Evolutionary conservation across 2,113 vertebrate species (phyloP).

Genomic region (Oreochromis niloticus): DNA sequence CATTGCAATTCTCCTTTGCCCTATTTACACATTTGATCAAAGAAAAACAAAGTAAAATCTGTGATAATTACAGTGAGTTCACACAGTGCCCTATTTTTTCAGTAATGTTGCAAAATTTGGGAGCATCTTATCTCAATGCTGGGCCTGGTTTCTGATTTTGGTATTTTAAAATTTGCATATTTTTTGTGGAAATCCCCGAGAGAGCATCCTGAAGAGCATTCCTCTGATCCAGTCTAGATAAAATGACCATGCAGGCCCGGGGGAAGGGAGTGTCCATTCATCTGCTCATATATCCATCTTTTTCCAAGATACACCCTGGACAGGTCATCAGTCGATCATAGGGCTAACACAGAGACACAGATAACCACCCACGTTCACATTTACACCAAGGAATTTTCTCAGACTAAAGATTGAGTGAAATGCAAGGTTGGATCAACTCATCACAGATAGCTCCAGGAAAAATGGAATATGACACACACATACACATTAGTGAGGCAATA

Average conservation of each 20-base stretch:
- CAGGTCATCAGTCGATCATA: accelerated
- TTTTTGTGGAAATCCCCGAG: not conserved
- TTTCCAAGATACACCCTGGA: not conserved
- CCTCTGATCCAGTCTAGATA: not conserved
- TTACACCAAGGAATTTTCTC: not conserved
- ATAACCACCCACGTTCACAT: not conserved
- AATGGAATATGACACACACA: not conserved
- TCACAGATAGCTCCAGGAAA: not conserved
- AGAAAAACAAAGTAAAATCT: accelerated
- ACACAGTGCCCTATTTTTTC: not conserved
- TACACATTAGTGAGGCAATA: not conserved
- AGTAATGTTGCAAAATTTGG: not conserved
- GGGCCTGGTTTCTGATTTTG: accelerated
- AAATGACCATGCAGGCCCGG: accelerated
- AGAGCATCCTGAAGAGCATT: accelerated
- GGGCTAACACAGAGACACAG: not conserved
- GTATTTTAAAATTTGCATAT: not conserved
- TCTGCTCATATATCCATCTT: not conserved
- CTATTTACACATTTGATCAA: accelerated
- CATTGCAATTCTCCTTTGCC: not conserved
- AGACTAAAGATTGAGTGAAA: not conserved
- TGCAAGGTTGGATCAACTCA: not conserved
- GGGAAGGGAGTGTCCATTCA: not conserved
- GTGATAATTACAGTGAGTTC: not conserved
- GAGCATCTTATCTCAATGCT: not conserved